Evolutionary conservation across 2,888 invertebrate genomes (phyloP), one percentile per base, ranked within the genome.

Genomic region (Habroteleia sp.): DNA sequence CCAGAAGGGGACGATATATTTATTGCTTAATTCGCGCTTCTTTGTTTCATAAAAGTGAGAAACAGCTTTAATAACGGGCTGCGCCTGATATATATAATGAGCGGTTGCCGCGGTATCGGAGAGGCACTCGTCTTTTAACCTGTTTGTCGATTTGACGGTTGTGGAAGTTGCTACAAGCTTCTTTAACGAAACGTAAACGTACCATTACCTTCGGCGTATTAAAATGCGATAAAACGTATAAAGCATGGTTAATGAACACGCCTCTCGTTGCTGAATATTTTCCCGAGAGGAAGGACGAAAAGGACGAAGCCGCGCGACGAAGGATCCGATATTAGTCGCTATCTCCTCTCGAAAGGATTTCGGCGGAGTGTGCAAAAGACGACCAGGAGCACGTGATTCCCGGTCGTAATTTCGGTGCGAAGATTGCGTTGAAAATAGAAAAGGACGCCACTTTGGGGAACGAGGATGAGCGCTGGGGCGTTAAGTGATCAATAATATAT

Each of bases 11-110:
- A 66, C 76, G 78, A 81, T 78, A 79, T 84, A 84, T 86, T 85
- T 84, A 85, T 85, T 83, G 83, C 85, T 85, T 83, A 82, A 85
- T 85, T 86, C 83, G 83, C 85, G 83, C 85, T 84, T 85, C 85
- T 86, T 86, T 85, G 86, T 86, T 86, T 85, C 83, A 84, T 85
- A 84, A 86, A 86, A 86, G 85, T 86, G 85, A 86, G 85, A 85
- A 86, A 86, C 85, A 83, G 80, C 85, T 85, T 85, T 86, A 86
- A 86, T 86, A 86, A 86, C 83, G 77, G 83, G 83, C 77, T 81
- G 74, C 78, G 81, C 76, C 78, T 79, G 74, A 74, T 73, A 44
- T 72, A 68, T 75, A 81, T 85, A 85, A 86, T 85, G 81, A 85
- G 80, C 69, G 84, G 85, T 84, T 85, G 81, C 79, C 75, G 74